These are phyloP conservation scores for Callipepla californica DNA, from an alignment of 2,113 vertebrate species.

Conservation along the genomic window DNA sequence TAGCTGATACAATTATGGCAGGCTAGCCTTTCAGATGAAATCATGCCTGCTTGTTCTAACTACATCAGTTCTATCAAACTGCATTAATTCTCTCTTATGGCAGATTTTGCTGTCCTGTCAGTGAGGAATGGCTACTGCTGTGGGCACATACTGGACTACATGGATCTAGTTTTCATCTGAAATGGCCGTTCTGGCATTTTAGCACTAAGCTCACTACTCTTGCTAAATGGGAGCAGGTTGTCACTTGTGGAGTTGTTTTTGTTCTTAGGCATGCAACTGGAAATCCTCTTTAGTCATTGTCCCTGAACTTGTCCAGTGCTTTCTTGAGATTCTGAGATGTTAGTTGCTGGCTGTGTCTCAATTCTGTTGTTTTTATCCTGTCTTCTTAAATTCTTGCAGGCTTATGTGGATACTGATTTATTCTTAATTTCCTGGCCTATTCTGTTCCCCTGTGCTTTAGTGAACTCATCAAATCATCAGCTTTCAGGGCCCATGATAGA, in stretches of 20 bases:
- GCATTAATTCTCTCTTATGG: neutral
- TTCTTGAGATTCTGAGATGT: neutral
- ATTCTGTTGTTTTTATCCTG: constrained; percentile 10
- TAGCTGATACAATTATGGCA: neutral
- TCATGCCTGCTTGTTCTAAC: neutral
- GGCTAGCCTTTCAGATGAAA: neutral
- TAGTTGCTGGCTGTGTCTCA: neutral
- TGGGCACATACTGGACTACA: fast-evolving
- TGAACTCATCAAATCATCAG: neutral
- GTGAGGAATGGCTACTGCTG: neutral
- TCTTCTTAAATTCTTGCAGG: constrained; percentile 2
- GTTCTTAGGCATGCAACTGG: neutral
- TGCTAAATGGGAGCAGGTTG: neutral
- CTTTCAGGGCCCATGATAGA: neutral
- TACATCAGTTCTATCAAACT: neutral
- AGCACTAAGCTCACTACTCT: neutral
- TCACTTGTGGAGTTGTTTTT: neutral
- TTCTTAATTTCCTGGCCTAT: neutral
- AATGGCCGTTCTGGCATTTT: neutral
- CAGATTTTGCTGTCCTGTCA: neutral
- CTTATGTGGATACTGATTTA: neutral
- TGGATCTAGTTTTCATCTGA: neutral
- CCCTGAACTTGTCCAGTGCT: neutral
- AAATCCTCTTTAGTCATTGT: constrained; percentile 25
- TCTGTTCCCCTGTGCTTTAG: neutral